These are phyloP conservation scores for Plebejus melissa DNA, from an alignment of 2,888 invertebrate species.

Conservation along the genomic window DNA sequence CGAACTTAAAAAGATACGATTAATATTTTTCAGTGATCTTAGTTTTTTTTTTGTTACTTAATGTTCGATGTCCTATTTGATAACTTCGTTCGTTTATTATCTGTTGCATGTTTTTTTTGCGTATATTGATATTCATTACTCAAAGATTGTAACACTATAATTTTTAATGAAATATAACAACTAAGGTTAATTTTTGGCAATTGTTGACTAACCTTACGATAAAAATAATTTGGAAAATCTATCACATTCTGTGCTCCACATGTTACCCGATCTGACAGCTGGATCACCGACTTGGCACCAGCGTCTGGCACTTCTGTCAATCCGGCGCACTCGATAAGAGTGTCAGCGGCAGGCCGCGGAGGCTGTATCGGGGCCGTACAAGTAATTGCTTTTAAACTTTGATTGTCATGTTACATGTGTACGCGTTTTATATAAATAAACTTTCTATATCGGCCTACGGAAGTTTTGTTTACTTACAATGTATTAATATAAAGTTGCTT, in stretches of 20 bases:
- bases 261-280: background rate
- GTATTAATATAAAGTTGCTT: background rate
- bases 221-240: background rate
- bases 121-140: background rate
- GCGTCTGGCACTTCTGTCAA: conserved; percentile 12
- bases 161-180: too few species aligned
- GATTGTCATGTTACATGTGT: conserved; percentile 8
- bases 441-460: background rate
- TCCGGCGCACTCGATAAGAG: background rate
- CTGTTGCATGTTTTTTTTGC: too few species aligned
- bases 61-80: too few species aligned
- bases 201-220: too few species aligned
- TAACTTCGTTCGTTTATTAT: too few species aligned
- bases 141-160: too few species aligned
- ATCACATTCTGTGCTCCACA: background rate
- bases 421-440: background rate
- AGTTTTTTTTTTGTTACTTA: too few species aligned
- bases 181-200: too few species aligned
- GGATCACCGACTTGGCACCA: background rate
- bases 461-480: background rate
- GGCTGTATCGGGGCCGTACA: conserved; percentile 12
- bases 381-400: conserved; percentile 28
- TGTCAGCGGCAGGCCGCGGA: conserved; percentile 14
- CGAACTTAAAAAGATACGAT: too few species aligned
- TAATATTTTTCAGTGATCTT: too few species aligned